These are phyloP conservation scores for Altica lythri DNA, from an alignment of 2,888 invertebrate genomes.

Conservation along the genomic window DNA sequence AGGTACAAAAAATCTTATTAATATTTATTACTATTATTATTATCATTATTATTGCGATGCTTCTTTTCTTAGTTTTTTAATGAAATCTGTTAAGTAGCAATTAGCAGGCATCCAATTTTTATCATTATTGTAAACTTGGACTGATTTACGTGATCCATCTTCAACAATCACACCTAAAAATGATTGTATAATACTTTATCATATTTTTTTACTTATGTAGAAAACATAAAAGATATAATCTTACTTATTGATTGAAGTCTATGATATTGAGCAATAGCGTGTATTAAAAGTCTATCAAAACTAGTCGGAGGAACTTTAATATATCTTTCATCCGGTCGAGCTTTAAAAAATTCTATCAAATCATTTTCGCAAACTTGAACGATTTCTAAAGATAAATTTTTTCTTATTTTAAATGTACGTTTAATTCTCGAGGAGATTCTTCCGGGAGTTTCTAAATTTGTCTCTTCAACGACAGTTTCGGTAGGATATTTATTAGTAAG, in stretches of 20 bases:
- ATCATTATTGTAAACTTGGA: slow-evolving; percentile 39
- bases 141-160: slow-evolving; percentile 32
- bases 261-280: slow-evolving; percentile 52
- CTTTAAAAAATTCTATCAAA: slow-evolving; percentile 45
- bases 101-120: slow-evolving; percentile 44
- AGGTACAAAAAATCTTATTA: neutral
- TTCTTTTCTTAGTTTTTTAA: slow-evolving; percentile 39
- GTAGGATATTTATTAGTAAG: slow-evolving; percentile 34
- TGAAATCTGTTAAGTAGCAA: slow-evolving; percentile 44
- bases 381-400: slow-evolving; percentile 45
- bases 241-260: slow-evolving; percentile 48
- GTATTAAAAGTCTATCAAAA: slow-evolving; percentile 50
- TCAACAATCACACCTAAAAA: slow-evolving; percentile 34
- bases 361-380: slow-evolving; percentile 45
- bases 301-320: slow-evolving; percentile 44
- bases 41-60: neutral
- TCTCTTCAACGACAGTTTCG: slow-evolving; percentile 7
- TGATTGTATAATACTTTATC: slow-evolving; percentile 1
- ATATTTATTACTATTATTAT: neutral
- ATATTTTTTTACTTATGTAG: neutral
- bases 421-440: slow-evolving; percentile 48
- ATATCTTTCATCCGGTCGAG: slow-evolving; percentile 42
- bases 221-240: slow-evolving; percentile 11
- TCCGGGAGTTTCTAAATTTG: slow-evolving; percentile 30
- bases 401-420: slow-evolving; percentile 47